Base-by-base conservation (phyloP, 2,113 vertebrate genomes). In the Fregetta grallaria region DNA sequence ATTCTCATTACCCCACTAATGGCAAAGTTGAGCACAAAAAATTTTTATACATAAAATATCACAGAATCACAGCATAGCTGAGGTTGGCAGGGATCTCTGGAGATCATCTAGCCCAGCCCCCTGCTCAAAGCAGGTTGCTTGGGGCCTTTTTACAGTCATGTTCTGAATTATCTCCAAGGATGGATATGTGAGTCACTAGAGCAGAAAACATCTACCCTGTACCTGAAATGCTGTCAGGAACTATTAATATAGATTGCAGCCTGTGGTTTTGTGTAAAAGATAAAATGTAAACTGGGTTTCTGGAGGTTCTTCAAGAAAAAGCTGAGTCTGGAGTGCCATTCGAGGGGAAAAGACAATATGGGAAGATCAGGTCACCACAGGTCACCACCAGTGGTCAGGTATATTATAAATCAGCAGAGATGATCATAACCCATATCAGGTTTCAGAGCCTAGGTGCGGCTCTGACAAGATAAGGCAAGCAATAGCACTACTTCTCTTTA, bases 191-290 rank as follows among this genome's bases (percentile, higher is more conserved):
- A 96, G 72, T 84, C 84, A 89, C 56, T 91, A 87, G 89, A 96
- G 93, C 94, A 96, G 90, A 97, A 97, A 95, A 92, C 90, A 96
- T 84, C 87, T 70, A 87, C 74, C 17, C 53, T 75, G 70, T 85
- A 97, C 94, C 94, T 96, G 96, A 90, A 93, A 85, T 58, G 52
- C 84, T 97, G 93, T 95, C 87, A 96, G 66, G 23, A 93, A 15
- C 53, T 53, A 91, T 95, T 96, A 96, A 89, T 94, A 78, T n/a
- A 93, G 40, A 88, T 27, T 75, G 66, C 42, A 88, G 66, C 16
- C 70, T 72, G 52, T 82, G 44, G 19, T 82, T 87, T 85, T 82
- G 23, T 68, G 66, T 16, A 53, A 36, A 50, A 94, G 36, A 22
- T 29, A 95, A 97, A 92, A 91, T 56, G 3, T 34, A 73, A 87